phyloP scores from a whole-genome alignment of 2,797 vertebrate genomes.

The Crax fasciolata region DNA sequence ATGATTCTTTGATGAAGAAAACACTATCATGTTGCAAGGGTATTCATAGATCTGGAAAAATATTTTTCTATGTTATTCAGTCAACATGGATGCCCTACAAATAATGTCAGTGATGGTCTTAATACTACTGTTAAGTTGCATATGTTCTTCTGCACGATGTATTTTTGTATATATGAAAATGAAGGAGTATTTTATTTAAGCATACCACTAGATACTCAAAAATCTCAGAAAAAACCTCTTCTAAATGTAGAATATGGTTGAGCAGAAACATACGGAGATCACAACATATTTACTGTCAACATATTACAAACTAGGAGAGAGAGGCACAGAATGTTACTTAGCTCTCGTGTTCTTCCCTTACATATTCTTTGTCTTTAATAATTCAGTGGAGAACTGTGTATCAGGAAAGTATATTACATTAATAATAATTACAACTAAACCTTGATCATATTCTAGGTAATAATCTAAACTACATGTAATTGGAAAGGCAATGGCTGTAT shows the following conservation, averaged over 20 bases:
- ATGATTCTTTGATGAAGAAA: neutral
- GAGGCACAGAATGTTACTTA: neutral
- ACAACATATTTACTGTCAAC: neutral
- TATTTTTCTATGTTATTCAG: neutral
- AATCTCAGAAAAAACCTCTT: neutral
- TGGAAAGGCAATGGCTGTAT: neutral
- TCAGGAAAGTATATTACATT: neutral
- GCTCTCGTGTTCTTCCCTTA: neutral
- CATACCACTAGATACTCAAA: neutral
- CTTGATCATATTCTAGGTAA: neutral
- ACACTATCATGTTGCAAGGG: neutral
- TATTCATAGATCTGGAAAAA: neutral
- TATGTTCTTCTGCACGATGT: neutral
- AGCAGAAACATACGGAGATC: neutral
- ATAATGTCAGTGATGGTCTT: neutral
- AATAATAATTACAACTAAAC: neutral
- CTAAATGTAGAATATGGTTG: neutral
- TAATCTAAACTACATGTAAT: neutral
- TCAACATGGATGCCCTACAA: neutral
- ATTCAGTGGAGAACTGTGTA: neutral
- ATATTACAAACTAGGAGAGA: neutral
- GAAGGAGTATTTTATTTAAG: neutral
- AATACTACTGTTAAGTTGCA: neutral
- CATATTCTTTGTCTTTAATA: neutral
- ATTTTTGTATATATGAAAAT: neutral